Conservation (phyloP, 1,140 invertebrate genomes). For the Aphelenchoides fujianensis region DNA sequence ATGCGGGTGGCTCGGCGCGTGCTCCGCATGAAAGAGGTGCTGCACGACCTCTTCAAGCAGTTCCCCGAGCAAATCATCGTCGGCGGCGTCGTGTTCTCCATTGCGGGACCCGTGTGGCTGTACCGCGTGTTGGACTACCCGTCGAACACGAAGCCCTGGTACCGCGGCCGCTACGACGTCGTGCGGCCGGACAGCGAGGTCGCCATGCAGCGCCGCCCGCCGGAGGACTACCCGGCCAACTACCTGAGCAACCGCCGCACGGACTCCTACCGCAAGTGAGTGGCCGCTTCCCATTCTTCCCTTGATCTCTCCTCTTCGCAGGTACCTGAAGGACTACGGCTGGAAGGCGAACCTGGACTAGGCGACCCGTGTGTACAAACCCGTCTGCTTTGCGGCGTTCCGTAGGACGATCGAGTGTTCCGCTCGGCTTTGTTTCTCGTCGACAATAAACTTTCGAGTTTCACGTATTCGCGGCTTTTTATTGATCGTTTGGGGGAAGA, state of each 20-base stretch:
- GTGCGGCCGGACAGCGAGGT: background rate
- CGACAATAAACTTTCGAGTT: background rate
- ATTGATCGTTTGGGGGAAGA: background rate
- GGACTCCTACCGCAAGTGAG: no score
- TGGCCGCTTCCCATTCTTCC: no score
- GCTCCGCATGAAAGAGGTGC: background rate
- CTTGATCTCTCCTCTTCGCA: no score
- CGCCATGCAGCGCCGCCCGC: background rate
- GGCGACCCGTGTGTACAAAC: background rate
- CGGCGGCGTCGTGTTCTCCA: background rate
- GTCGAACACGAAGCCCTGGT: constrained; percentile 1
- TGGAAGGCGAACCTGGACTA: background rate
- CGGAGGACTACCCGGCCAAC: background rate
- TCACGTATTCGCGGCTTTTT: background rate
- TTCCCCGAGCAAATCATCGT: constrained; percentile 1
- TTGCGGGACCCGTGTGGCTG: no score
- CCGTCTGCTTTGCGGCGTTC: no score
- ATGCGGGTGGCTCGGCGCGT: background rate
- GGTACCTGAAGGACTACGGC: constrained; percentile 9
- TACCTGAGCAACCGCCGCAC: background rate
- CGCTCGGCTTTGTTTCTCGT: background rate
- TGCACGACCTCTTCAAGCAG: background rate
- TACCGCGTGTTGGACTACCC: background rate
- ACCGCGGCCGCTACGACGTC: background rate
- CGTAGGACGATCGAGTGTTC: no score